Base-by-base conservation (phyloP, 1,140 invertebrate species). In the Pinna nobilis region DNA sequence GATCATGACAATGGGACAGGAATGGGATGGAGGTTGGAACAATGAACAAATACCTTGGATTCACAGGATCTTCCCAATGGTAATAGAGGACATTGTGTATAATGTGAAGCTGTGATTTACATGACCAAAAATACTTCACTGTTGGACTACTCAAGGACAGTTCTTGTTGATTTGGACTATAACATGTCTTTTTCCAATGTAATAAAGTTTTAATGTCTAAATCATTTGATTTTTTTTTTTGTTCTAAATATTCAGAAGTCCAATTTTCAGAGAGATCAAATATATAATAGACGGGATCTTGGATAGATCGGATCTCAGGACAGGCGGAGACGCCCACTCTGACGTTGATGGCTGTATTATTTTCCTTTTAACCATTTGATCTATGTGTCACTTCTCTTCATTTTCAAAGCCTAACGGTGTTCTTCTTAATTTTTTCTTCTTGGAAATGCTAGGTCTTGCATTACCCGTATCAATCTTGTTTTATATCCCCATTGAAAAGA, bases 321-420 rank as follows among this genome's bases (percentile, higher is more conserved):
- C 59, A 3, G 59, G 59, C 15, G 59, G 3, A 5, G 59, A 39
- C 13, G 59, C 59, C 59, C 59, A 61, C 15, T 61, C 59, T 2
- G 59, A 61, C 11, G 11, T 39, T 1, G 59, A 61, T 20, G 53
- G n/a, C n/a, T 59, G 37, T 2, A 60, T 60, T 1, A 60, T 37
- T 1, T 41, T 37, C 30, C 50, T 55, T 28, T 44, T 39, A 9
- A 61, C 2, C 37, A 41, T 39, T 23, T 61, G 35, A 23, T 61
- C 23, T 5, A 61, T 11, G 13, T 61, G 59, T 41, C 41, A 23
- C 28, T 61, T 23, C 13, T 61, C 59, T 41, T 61, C 39, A 11
- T 44, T 37, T 39, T 61, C 35, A 28, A 61, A 61, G 7, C 23
- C 2, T 4, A 61, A 1, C 11, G 37, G 59, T 1, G 59, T 33